A percentile compares a stretch with the other conserved stretches of the same genome.
phyloP scores from a whole-genome alignment of 1,140 invertebrate species.

The Monomorium pharaonis region DNA sequence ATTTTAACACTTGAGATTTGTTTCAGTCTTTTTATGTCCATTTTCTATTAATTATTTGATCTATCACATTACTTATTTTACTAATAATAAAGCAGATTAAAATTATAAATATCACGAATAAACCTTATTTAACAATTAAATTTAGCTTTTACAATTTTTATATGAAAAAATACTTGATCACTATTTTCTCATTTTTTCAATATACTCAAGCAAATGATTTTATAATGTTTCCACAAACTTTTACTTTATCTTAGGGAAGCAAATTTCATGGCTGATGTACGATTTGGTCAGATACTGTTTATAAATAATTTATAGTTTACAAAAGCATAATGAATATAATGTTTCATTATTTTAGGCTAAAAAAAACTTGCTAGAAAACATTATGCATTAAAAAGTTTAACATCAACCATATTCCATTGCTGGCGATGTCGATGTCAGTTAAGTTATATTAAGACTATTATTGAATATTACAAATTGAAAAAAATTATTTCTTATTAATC shows the following conservation, averaged over 20 bases:
- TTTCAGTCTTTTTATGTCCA: background rate
- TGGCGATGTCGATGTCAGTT: background rate
- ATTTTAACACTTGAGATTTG: background rate
- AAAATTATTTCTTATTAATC: background rate
- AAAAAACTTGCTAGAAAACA: conserved; percentile 17
- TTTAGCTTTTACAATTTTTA: background rate
- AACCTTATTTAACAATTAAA: background rate
- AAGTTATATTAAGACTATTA: too few species aligned
- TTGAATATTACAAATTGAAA: background rate
- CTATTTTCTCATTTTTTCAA: background rate
- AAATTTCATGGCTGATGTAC: conserved; percentile 14
- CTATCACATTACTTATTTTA: background rate
- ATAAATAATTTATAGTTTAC: conserved; percentile 31
- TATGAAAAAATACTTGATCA: background rate
- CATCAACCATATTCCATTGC: background rate
- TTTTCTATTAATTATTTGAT: background rate
- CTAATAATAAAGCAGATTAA: background rate
- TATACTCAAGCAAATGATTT: background rate
- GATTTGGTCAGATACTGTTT: conserved; percentile 11
- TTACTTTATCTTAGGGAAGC: background rate
- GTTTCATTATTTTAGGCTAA: background rate
- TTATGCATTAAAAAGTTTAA: conserved; percentile 23
- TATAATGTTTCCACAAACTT: background rate
- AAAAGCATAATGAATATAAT: background rate
- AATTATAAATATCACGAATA: background rate